These are phyloP conservation scores for Drosophila arizonae DNA, from an alignment of 1,140 invertebrate species.

Conservation along the genomic window DNA sequence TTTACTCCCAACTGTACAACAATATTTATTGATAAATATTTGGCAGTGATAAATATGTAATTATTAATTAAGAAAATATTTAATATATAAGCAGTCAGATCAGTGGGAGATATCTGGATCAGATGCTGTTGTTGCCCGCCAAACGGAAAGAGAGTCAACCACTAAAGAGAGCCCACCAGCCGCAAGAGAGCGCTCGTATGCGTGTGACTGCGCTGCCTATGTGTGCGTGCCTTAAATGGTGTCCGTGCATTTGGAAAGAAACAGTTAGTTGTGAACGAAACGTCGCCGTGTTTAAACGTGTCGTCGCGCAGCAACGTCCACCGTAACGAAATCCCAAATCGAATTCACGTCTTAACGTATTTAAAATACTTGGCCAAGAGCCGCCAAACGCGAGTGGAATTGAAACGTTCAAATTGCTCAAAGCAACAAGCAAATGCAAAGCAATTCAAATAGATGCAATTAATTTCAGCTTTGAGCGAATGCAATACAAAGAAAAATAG, in stretches of 20 bases:
- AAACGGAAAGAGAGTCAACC: not conserved
- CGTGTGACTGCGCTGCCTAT: not conserved
- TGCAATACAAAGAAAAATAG: conserved; percentile 10
- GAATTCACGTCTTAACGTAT: conserved; percentile 34
- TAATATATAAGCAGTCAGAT: conserved; percentile 14
- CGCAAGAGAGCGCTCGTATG: conserved; percentile 11
- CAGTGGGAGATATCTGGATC: conserved; percentile 16
- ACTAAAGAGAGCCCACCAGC: not conserved
- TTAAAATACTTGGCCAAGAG: conserved; percentile 23
- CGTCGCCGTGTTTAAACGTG: conserved; percentile 43
- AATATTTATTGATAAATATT: not conserved
- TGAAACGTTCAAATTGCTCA: conserved; percentile 21
- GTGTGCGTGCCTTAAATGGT: conserved; percentile 20
- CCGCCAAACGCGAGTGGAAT: conserved; percentile 48
- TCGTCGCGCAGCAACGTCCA: conserved; percentile 28
- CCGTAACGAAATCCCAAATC: conserved; percentile 23
- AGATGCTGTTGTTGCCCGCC: not conserved
- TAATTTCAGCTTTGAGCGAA: conserved; percentile 31
- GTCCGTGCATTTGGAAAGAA: conserved; percentile 14
- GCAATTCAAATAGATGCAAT: conserved; percentile 38
- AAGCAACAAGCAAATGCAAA: conserved; percentile 31
- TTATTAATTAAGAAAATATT: conserved; percentile 19
- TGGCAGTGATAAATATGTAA: not conserved
- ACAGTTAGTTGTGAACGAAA: conserved; percentile 53
- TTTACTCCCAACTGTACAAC: not conserved